These are phyloP conservation scores for Noctilio leporinus DNA, from an alignment of 2,113 vertebrate species.

Conservation along the genomic window DNA sequence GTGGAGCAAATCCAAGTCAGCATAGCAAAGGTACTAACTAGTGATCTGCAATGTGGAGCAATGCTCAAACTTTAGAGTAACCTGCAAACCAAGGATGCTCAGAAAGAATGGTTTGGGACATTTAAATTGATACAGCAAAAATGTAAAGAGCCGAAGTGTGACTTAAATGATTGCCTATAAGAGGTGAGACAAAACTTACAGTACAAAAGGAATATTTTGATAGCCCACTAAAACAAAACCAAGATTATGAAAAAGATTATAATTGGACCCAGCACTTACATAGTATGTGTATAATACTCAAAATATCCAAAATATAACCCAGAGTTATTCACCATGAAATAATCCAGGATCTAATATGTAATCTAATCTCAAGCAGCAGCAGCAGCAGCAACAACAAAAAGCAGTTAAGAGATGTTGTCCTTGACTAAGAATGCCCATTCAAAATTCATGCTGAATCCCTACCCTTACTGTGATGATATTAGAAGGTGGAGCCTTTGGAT, in stretches of 20 bases:
- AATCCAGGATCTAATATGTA: not conserved
- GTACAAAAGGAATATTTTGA: not conserved
- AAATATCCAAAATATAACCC: not conserved
- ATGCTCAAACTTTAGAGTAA: not conserved
- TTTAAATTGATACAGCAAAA: not conserved
- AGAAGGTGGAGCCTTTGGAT: not conserved
- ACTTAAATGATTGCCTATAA: not conserved
- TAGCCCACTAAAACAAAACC: not conserved
- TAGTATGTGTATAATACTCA: not conserved
- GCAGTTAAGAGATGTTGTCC: not conserved
- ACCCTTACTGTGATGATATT: not conserved
- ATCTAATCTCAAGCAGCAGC: not conserved
- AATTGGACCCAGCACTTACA: not conserved
- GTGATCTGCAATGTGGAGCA: not conserved
- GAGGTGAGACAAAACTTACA: not conserved
- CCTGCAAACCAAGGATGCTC: not conserved
- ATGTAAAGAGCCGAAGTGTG: not conserved
- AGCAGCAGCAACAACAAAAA: not conserved
- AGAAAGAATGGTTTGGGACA: not conserved
- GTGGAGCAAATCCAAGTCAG: not conserved
- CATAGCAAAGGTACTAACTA: not conserved
- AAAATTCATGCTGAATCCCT: not conserved
- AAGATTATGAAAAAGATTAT: not conserved
- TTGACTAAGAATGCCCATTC: not conserved
- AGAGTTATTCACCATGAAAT: not conserved